These are phyloP conservation scores for Lasioglossum villosulum DNA, from an alignment of 2,888 invertebrate genomes.

Conservation along the genomic window DNA sequence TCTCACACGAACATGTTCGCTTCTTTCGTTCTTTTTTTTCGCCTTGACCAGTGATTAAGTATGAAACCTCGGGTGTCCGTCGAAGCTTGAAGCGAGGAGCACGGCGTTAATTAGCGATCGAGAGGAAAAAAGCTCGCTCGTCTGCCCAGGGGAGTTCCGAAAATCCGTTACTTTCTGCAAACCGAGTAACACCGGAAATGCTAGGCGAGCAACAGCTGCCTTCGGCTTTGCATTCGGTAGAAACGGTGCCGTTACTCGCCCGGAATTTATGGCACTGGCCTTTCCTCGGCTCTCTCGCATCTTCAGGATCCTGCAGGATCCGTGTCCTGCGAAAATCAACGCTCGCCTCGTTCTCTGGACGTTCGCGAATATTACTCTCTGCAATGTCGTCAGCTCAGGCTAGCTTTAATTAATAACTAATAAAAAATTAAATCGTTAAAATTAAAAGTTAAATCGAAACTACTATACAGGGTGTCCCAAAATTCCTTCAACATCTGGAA, in stretches of 20 bases:
- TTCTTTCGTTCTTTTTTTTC: not conserved
- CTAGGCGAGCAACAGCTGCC: constrained; percentile 44
- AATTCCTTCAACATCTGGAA: too few species aligned
- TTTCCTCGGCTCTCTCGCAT: constrained; percentile 38
- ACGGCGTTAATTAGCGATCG: constrained; percentile 18
- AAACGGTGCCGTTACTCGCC: constrained; percentile 69
- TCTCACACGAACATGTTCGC: not conserved
- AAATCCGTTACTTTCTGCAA: constrained; percentile 53
- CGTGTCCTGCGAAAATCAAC: constrained; percentile 3
- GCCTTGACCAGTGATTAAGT: not conserved
- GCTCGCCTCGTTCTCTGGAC: not conserved
- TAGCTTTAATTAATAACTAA: not conserved
- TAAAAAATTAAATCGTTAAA: not conserved
- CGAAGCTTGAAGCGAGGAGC: constrained; percentile 1
- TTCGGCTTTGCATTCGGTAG: constrained; percentile 45
- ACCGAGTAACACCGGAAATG: constrained; percentile 61
- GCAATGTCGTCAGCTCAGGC: not conserved
- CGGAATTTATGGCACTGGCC: constrained; percentile 66
- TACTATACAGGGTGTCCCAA: too few species aligned
- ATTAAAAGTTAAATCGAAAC: too few species aligned
- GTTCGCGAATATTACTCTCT: not conserved
- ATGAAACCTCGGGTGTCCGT: not conserved
- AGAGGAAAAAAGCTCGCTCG: constrained; percentile 1
- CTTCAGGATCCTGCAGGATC: not conserved
- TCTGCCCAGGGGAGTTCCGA: not conserved